These are phyloP conservation scores for Mastomys coucha DNA, from an alignment of 2,113 vertebrate genomes.

Conservation along the genomic window DNA sequence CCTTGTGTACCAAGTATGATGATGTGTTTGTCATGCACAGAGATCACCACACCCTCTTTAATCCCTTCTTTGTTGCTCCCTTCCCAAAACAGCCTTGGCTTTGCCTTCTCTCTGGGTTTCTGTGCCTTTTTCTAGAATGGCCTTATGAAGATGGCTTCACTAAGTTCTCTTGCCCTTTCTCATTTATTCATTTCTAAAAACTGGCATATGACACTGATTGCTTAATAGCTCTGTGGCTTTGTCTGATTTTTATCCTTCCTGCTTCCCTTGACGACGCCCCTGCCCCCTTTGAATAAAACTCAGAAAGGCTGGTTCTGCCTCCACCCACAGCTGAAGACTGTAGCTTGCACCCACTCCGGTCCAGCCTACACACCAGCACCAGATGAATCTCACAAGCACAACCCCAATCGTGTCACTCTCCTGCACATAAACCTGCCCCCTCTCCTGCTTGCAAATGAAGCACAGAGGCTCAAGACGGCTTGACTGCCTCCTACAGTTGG, in stretches of 20 bases:
- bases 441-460: neutral
- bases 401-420: neutral
- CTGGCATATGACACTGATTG: neutral
- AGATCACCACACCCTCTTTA: neutral
- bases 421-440: slow-evolving; percentile 25
- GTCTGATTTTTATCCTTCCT: slow-evolving; percentile 43
- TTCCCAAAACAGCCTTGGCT: neutral
- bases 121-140: slow-evolving; percentile 25
- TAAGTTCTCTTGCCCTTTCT: slow-evolving; percentile 28
- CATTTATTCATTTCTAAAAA: neutral
- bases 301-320: neutral
- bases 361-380: slow-evolving; percentile 52
- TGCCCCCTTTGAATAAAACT: neutral
- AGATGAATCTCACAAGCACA: slow-evolving; percentile 5
- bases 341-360: slow-evolving; percentile 15
- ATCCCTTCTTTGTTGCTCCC: neutral
- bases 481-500: neutral
- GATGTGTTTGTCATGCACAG: no score
- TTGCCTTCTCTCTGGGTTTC: neutral
- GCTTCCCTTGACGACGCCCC: neutral
- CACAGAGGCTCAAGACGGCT: neutral
- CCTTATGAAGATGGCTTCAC: neutral
- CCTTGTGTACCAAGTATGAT: neutral
- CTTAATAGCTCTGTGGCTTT: neutral
- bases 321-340: slow-evolving; percentile 49